These are phyloP conservation scores for Hassar affinis DNA, from an alignment of 2,113 vertebrate genomes.

Conservation along the genomic window DNA sequence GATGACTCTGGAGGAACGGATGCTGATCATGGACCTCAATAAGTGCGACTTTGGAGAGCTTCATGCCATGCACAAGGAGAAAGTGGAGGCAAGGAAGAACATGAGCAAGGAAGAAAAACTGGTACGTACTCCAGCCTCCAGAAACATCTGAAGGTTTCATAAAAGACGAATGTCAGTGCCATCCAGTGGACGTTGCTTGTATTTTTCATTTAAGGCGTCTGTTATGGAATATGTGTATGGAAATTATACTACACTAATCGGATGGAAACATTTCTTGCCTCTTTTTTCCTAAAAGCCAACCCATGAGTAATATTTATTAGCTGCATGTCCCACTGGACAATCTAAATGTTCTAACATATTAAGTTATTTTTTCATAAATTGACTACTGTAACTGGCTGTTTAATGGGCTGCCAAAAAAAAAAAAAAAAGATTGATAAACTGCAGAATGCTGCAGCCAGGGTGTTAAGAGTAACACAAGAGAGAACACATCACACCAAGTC, in stretches of 20 bases:
- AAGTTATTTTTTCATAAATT: too few relatives aligned
- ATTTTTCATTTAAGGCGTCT: not conserved
- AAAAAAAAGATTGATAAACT: too few relatives aligned
- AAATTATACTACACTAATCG: not conserved
- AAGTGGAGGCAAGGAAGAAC: conserved; percentile 70
- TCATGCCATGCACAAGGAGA: conserved; percentile 70
- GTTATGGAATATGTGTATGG: not conserved
- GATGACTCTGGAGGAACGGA: conserved; percentile 71
- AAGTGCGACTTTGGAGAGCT: conserved; percentile 76
- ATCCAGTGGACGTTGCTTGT: not conserved
- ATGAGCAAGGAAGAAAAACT: conserved; percentile 74
- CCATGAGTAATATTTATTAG: not conserved
- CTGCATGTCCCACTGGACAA: not conserved
- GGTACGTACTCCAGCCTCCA: conserved; percentile 53
- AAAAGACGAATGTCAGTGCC: not conserved
- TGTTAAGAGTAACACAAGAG: too few relatives aligned
- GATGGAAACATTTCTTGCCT: not conserved
- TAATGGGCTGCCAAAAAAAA: too few relatives aligned
- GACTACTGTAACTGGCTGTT: too few relatives aligned
- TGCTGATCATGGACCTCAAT: conserved; percentile 67
- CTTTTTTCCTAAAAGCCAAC: not conserved
- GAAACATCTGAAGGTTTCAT: not conserved
- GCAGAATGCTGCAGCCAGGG: too few relatives aligned
- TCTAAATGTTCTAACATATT: not conserved
- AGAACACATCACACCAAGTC: too few relatives aligned